Evolutionary conservation across 1,140 invertebrate genomes (phyloP).

Genomic region (Drosophila obscura): DNA sequence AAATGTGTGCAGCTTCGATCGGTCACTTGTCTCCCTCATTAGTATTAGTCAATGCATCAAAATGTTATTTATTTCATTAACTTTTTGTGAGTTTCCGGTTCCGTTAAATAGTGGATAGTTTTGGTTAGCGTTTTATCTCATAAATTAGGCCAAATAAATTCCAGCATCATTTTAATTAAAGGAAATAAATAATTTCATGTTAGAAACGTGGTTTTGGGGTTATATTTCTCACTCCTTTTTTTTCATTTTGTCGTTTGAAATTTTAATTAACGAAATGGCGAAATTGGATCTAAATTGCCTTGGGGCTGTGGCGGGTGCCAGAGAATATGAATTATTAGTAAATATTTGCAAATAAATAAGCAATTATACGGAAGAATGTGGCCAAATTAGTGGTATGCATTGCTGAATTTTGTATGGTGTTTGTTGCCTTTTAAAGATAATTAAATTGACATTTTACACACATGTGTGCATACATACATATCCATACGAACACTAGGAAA

Average conservation of each 20-base stretch:
- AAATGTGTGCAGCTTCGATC: conserved; percentile 10
- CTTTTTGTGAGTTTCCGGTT: not conserved
- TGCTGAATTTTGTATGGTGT: not conserved
- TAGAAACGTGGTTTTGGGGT: conserved; percentile 16
- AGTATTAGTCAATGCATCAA: not conserved
- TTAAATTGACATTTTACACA: conserved; percentile 6
- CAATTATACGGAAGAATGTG: not conserved
- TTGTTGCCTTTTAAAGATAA: not conserved
- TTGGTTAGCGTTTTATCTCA: conserved; percentile 11
- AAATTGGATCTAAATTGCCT: not conserved
- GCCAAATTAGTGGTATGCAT: conserved; percentile 5
- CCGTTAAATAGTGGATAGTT: conserved; percentile 9
- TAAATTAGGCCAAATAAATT: conserved; percentile 42
- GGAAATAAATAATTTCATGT: conserved; percentile 26
- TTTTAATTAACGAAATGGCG: conserved; percentile 18
- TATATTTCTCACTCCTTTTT: not conserved
- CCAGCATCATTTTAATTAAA: conserved; percentile 22
- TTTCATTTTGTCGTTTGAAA: not conserved
- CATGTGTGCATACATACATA: too few species aligned
- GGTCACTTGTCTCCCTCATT: not conserved
- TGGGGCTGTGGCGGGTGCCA: not conserved
- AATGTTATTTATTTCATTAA: conserved; percentile 8
- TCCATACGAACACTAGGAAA: too few species aligned
- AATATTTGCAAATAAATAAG: conserved; percentile 32
- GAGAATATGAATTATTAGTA: conserved; percentile 1